Evolutionary conservation across 2,113 vertebrate genomes (phyloP), one percentile per base, ranked within the genome.

Genomic region (Pseudorhombus dupliciocellatus): DNA sequence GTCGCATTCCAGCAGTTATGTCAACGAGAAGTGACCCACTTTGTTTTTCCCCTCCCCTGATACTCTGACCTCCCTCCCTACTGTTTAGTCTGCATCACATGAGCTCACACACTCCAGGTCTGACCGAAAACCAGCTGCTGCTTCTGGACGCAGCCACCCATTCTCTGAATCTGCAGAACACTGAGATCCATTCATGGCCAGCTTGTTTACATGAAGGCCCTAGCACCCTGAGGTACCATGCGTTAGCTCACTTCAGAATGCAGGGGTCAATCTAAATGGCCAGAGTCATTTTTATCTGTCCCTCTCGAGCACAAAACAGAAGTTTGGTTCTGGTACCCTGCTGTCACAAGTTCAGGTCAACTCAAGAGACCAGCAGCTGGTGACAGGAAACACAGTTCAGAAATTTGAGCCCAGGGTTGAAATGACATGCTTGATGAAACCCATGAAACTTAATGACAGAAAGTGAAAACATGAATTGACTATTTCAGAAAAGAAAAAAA

Each of bases 71-170:
- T 57, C 34, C 40, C 62, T 62, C 67, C 14, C 54, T 64, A 66
- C 73, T 81, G 73, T 85, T 85, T 79, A 79, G 79, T 84, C 71
- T 81, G 63, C 54, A 58, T 70, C 78, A 71, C 72, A 81, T 73
- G 71, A 79, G 66, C 71, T 70, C 51, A 66, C 24, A 66, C 24
- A 66, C 52, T 77, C 31, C 30, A 69, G 42, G 67, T 75, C 72
- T 53, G 70, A 65, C 73, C 51, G 26, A 44, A 44, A 77, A 61
- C 60, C 80, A 75, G 67, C 75, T 73, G 64, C 69, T 55, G 52
- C 25, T 20, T 22, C 57, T 24, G 20, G 15, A 42, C 52, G 26
- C n/a, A 52, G 14, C 9, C 48, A 57, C 55, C 16, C 48, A 64
- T 67, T 73, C 44, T 40, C 26, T 20, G 11, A 20, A 62, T 48